Base-by-base conservation (phyloP, 2,888 invertebrate species). In the Eupeodes latifasciatus region DNA sequence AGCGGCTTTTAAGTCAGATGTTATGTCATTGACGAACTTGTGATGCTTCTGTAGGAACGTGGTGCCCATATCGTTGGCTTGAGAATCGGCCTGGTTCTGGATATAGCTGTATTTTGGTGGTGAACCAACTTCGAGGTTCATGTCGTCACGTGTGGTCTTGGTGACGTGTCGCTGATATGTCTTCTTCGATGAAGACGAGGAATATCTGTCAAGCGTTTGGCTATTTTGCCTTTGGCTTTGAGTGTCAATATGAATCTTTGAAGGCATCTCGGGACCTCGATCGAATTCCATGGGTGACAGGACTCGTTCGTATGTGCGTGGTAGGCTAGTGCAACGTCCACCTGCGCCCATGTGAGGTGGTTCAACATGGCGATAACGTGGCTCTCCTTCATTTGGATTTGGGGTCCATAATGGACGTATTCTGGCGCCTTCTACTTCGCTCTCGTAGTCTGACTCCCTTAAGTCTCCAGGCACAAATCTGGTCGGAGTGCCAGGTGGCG, bases 361-460 rank as follows among this genome's bases (percentile, higher is more conserved):
- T 47, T 94, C 94, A n/a, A 96, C 96, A 90, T 94, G 95, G 34
- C 96, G 94, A 90, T 95, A 96, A 34, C 94, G 94, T 2, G 95
- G 94, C 64, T 95, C 95, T 71, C 95, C 95, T 79, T 95, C 95
- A 74, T 94, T 94, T 19, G 95, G 95, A 12, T 94, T 93, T 0
- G 96, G 96, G 0, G 95, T 94, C 96, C 96, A 96, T 79, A 95
- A 94, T 0, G 95, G 94, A 77, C 94, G 95, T 81, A 96, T 96
- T 90, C 94, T 94, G 0, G 94, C 92, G 14, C 94, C 93, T 85
- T 96, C 96, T 6, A 95, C 94, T 90, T 96, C 96, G 91, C 96
- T 96, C 90, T 96, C 96, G 90, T 96, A 96, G 90, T 96, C 96
- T 75, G 96, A 96, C 90, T 96, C 96, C 16, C 95, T 94, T 88